Conservation (phyloP, 2,888 invertebrate genomes). For the Theretra japonica region DNA sequence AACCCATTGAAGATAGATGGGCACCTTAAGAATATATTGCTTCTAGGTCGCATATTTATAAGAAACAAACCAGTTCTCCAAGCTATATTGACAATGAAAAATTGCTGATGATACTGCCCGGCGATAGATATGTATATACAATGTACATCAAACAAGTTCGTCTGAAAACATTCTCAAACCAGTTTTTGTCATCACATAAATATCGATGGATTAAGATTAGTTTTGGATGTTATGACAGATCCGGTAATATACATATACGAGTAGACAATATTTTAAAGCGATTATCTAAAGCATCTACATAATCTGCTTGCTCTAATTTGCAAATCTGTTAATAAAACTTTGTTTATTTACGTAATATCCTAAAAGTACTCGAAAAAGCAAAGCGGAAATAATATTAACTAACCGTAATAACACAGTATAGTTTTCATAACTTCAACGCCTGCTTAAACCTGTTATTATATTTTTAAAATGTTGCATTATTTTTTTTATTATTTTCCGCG, state of each 20-base stretch:
- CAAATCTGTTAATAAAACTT: background rate
- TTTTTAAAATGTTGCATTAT: background rate
- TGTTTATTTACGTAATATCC: background rate
- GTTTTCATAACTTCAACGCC: background rate
- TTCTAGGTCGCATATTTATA: background rate
- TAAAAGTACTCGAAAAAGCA: background rate
- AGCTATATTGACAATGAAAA: background rate
- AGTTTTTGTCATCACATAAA: background rate
- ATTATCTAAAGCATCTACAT: background rate
- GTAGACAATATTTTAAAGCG: background rate
- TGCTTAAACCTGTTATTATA: background rate
- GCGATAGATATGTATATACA: too few relatives aligned
- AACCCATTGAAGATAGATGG: background rate
- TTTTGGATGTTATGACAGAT: background rate
- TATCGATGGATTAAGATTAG: background rate
- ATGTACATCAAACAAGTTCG: background rate
- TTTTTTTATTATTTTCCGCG: background rate
- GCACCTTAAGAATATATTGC: background rate
- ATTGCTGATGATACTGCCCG: background rate
- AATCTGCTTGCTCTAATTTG: background rate
- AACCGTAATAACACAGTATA: background rate
- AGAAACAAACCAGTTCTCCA: background rate
- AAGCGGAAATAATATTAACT: slow-evolving; percentile 2
- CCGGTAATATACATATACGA: background rate
- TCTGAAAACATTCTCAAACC: background rate